phyloP scores from a whole-genome alignment of 2,888 invertebrate genomes.

The Morpho achilles region DNA sequence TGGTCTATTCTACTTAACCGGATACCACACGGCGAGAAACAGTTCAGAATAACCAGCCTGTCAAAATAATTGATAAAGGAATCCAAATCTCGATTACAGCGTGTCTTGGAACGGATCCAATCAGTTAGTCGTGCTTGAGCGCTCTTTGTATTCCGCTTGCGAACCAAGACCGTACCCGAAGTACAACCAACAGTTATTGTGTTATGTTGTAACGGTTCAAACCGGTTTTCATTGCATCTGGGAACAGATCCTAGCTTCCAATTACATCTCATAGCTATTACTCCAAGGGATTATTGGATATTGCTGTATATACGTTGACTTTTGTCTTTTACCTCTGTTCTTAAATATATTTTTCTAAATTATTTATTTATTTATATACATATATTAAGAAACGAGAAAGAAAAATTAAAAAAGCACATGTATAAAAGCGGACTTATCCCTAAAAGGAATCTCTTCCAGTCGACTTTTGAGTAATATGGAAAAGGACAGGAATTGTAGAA shows the following conservation, averaged over 20 bases:
- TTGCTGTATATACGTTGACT: slow-evolving; percentile 3
- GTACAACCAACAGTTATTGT: slow-evolving; percentile 10
- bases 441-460: no score
- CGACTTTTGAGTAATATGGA: no score
- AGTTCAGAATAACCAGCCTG: no score
- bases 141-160: slow-evolving; percentile 16
- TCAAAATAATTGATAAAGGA: background rate
- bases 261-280: slow-evolving; percentile 30
- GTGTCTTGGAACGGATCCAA: slow-evolving; percentile 17
- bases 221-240: slow-evolving; percentile 28
- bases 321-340: background rate
- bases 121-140: slow-evolving; percentile 16
- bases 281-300: slow-evolving; percentile 5
- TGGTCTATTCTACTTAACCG: no score
- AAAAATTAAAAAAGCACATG: no score
- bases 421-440: no score
- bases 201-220: slow-evolving; percentile 17
- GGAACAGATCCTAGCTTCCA: slow-evolving; percentile 17
- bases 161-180: slow-evolving; percentile 1
- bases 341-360: no score
- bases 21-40: no score
- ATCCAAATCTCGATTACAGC: slow-evolving; percentile 10
- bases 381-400: no score
- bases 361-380: no score
- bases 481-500: no score